These are phyloP conservation scores for Oreohelix idahoensis DNA, from an alignment of 1,140 invertebrate genomes.

Conservation along the genomic window DNA sequence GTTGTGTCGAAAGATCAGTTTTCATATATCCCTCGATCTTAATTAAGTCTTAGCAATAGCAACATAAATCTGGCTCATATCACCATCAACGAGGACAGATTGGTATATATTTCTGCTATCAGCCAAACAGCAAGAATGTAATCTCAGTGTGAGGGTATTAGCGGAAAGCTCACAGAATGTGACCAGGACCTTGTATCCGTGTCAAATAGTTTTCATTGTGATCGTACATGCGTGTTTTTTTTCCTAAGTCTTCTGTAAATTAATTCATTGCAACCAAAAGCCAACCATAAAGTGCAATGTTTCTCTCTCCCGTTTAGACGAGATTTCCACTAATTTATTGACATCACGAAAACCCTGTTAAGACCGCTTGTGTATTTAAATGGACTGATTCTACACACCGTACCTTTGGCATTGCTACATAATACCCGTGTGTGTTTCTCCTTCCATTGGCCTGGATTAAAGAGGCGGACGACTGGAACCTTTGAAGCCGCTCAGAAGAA, in stretches of 20 bases:
- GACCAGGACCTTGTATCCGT: background rate
- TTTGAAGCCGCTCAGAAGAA: background rate
- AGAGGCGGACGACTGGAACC: background rate
- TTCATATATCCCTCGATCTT: background rate
- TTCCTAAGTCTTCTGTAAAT: background rate
- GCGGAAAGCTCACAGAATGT: background rate
- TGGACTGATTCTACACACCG: background rate
- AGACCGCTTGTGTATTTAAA: background rate
- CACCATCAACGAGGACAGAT: background rate
- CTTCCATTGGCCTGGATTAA: background rate
- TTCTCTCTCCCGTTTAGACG: background rate
- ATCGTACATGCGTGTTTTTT: background rate
- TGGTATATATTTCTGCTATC: background rate
- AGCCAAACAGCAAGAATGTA: background rate
- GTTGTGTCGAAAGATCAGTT: background rate
- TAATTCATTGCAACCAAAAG: background rate
- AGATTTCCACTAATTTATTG: background rate
- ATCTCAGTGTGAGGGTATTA: background rate
- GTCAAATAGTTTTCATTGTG: background rate
- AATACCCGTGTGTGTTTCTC: background rate
- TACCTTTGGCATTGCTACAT: background rate
- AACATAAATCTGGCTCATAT: constrained; percentile 1
- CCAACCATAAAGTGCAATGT: background rate
- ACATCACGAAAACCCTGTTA: background rate
- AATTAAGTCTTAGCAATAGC: background rate